Evolutionary conservation across 2,888 invertebrate species (phyloP).

Genomic region (Biston stratarius): DNA sequence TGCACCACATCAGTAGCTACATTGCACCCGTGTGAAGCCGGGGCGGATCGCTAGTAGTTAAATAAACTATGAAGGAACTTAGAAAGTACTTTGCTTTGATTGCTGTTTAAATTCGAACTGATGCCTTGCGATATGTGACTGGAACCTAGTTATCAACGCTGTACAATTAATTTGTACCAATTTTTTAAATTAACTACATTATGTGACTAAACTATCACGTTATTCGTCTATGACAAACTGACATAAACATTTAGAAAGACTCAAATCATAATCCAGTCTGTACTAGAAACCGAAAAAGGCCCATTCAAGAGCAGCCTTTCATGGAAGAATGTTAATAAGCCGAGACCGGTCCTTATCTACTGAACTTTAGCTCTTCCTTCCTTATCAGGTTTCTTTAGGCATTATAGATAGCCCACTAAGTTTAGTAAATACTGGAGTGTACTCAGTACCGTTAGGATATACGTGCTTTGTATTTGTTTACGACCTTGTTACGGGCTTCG

Average conservation of each 20-base stretch:
- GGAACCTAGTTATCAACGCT: too few relatives aligned
- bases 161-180: too few relatives aligned
- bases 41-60: too few relatives aligned
- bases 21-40: too few relatives aligned
- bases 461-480: constrained; percentile 36
- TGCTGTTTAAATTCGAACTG: too few relatives aligned
- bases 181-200: neutral
- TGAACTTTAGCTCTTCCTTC: constrained; percentile 36
- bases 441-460: constrained; percentile 49
- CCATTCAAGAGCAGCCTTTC: constrained; percentile 39
- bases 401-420: constrained; percentile 34
- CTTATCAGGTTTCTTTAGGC: constrained; percentile 39
- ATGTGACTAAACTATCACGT: neutral
- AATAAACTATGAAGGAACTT: too few relatives aligned
- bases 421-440: constrained; percentile 35
- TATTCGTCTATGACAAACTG: neutral
- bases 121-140: too few relatives aligned
- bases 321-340: constrained; percentile 45
- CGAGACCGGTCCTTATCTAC: constrained; percentile 21
- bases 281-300: constrained; percentile 20
- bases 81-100: too few relatives aligned
- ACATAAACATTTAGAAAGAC: constrained; percentile 2
- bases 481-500: constrained; percentile 14
- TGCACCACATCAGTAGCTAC: too few relatives aligned
- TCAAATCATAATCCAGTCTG: constrained; percentile 9